A percentile compares a stretch with the other conserved stretches of the same genome.
Conservation (phyloP, 2,113 vertebrate species). For the Channa argus region DNA sequence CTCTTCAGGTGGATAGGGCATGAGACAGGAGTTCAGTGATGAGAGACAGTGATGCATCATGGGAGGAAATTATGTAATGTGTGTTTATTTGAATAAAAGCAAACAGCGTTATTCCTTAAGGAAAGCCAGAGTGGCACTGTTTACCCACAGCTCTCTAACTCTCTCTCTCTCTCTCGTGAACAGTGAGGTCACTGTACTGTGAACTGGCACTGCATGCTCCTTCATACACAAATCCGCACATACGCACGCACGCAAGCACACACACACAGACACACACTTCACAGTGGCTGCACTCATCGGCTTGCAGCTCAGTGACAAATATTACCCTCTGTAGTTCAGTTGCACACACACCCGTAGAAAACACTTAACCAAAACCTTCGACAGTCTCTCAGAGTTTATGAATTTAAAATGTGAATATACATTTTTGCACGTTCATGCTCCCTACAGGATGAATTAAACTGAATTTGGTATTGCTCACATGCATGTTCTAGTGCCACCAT, state of each 20-base stretch:
- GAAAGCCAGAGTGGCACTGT: slow-evolving; percentile 78
- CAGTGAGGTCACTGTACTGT: slow-evolving; percentile 68
- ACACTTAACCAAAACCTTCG: no score
- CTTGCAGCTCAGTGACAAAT: slow-evolving; percentile 14
- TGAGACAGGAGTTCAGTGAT: background rate
- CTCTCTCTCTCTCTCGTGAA: slow-evolving; percentile 43
- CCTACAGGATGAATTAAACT: no score
- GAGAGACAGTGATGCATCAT: slow-evolving; percentile 37
- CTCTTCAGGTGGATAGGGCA: slow-evolving; percentile 33
- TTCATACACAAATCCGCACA: slow-evolving; percentile 4
- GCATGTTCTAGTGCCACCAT: no score
- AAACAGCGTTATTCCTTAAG: slow-evolving; percentile 72
- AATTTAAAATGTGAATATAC: no score
- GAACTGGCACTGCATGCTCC: slow-evolving; percentile 49
- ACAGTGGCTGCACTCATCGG: slow-evolving; percentile 29
- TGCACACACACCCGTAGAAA: background rate
- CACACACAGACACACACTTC: background rate
- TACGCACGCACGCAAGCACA: slow-evolving; percentile 31
- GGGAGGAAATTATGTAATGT: slow-evolving; percentile 55
- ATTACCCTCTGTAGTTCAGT: background rate
- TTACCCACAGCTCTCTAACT: slow-evolving; percentile 55
- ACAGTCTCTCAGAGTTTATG: no score
- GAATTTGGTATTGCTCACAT: no score
- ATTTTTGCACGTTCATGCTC: no score
- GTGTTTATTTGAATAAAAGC: slow-evolving; percentile 62